Evolutionary conservation across 2,888 invertebrate genomes (phyloP).

Genomic region (Amphipoea oculea): DNA sequence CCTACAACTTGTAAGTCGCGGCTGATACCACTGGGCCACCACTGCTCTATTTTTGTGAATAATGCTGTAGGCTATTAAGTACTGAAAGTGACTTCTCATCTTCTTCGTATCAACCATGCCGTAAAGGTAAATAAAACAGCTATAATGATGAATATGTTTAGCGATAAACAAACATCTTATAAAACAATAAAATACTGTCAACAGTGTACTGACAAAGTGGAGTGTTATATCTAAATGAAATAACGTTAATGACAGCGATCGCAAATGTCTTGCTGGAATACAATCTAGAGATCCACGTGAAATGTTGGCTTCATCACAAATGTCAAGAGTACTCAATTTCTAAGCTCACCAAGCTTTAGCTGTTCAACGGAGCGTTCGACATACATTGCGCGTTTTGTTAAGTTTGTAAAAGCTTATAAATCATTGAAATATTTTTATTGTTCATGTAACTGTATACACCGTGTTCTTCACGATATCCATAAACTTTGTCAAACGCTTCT

Average conservation of each 20-base stretch:
- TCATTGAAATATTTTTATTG: background rate
- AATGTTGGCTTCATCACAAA: conserved; percentile 51
- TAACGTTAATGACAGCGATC: conserved; percentile 30
- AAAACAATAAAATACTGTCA: background rate
- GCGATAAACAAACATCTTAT: background rate
- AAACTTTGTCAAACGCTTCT: too few species aligned
- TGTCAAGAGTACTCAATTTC: conserved; percentile 54
- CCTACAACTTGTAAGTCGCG: too few species aligned
- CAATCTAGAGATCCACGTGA: conserved; percentile 42
- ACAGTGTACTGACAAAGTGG: background rate
- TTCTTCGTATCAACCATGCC: background rate
- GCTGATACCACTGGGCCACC: too few species aligned
- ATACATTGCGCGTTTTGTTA: conserved; percentile 34
- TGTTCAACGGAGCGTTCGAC: background rate
- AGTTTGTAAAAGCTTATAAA: background rate
- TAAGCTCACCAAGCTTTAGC: conserved; percentile 31
- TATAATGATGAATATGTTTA: background rate
- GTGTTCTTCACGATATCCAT: too few species aligned
- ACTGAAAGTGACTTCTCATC: background rate
- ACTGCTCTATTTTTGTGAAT: too few species aligned
- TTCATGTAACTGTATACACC: too few species aligned
- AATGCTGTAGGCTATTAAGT: too few species aligned
- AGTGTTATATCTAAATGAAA: conserved; percentile 19
- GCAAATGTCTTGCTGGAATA: conserved; percentile 39
- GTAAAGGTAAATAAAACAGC: background rate